Conservation (phyloP, 2,888 invertebrate genomes). For the Drosophila phalerata region DNA sequence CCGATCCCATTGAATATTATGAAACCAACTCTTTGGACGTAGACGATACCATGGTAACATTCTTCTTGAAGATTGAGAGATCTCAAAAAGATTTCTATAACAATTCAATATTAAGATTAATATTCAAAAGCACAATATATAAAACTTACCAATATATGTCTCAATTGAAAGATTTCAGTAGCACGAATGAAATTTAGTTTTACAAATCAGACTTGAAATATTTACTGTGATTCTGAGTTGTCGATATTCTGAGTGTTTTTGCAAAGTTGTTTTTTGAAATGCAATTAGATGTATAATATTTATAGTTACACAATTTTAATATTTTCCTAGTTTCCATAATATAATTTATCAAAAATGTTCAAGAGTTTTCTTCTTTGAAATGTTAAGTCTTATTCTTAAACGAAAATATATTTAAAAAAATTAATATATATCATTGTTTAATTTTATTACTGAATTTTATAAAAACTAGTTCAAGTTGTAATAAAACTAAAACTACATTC, state of each 20-base stretch:
- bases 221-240: background rate
- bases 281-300: no score
- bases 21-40: conserved; percentile 20
- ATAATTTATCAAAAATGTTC: no score
- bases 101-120: no score
- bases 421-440: background rate
- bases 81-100: background rate
- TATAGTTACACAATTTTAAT: no score
- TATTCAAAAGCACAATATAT: no score
- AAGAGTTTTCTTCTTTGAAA: no score
- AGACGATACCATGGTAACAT: conserved; percentile 29
- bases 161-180: background rate
- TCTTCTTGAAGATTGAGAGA: background rate
- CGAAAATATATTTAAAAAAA: background rate
- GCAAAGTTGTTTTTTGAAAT: background rate
- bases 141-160: background rate
- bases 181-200: conserved; percentile 14
- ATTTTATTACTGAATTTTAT: background rate
- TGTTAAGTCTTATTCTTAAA: background rate
- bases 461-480: conserved; percentile 4
- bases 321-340: no score
- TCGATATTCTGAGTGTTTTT: background rate
- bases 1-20: background rate
- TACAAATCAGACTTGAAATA: background rate
- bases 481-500: background rate